A percentile compares a stretch with the other conserved stretches of the same genome.
Conservation (phyloP, 2,797 vertebrate species). For the Otolemur crassicaudatus region DNA sequence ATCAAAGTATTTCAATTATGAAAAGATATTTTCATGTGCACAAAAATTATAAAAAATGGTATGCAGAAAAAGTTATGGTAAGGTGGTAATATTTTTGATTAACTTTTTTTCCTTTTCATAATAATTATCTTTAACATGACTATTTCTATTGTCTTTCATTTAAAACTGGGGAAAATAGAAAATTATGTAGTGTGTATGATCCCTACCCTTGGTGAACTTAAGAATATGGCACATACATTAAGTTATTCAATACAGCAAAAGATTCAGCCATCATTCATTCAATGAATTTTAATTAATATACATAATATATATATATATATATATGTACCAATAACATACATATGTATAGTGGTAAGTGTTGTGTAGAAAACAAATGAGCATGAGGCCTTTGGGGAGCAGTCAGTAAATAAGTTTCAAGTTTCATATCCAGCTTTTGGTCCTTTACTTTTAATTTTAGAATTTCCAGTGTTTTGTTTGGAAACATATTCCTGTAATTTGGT, state of each 20-base stretch:
- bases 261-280: not conserved
- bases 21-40: not conserved
- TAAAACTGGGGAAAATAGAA: not conserved
- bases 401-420: not conserved
- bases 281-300: not conserved
- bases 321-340: not conserved
- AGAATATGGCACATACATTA: not conserved
- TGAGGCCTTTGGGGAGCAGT: not conserved
- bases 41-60: not conserved
- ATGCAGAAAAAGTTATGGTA: not conserved
- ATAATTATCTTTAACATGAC: not conserved
- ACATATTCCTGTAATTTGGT: not conserved
- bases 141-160: not conserved
- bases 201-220: not conserved
- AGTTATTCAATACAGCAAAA: not conserved
- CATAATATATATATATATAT: not conserved
- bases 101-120: not conserved
- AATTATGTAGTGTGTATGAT: not conserved
- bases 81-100: not conserved
- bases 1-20: not conserved
- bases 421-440: not conserved
- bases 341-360: not conserved
- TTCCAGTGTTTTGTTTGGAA: not conserved
- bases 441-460: conserved; percentile 19
- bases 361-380: not conserved